phyloP scores from a whole-genome alignment of 2,113 vertebrate species.

The Myocastor coypus region DNA sequence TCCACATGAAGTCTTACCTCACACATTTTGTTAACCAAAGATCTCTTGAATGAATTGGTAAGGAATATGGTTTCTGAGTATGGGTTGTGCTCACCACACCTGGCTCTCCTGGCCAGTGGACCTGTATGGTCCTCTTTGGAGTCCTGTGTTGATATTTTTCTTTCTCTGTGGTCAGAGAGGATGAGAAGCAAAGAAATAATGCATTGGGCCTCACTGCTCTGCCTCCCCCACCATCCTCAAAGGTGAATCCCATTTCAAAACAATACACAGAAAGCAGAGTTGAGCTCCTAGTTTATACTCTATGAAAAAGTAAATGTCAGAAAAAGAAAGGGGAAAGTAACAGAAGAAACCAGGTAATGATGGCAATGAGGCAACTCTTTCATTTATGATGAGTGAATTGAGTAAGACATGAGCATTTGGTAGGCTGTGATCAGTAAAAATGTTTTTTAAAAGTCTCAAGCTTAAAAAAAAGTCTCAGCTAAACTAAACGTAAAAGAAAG shows the following conservation, averaged over 20 bases:
- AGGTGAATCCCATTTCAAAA: constrained; percentile 22
- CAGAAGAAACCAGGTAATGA: not conserved
- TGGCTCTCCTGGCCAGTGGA: not conserved
- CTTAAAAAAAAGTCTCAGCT: constrained; percentile 70
- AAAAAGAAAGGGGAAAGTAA: not conserved
- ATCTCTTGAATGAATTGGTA: constrained; percentile 70
- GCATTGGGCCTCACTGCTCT: fast-evolving
- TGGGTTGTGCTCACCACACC: not conserved
- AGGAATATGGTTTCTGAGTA: constrained; percentile 13
- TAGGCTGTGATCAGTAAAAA: constrained; percentile 58
- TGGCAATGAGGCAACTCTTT: not conserved
- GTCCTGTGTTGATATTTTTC: not conserved
- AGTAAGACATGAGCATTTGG: not conserved
- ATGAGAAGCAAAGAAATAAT: not conserved
- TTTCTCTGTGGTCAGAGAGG: not conserved
- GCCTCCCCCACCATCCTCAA: not conserved
- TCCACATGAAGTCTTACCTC: constrained; percentile 63
- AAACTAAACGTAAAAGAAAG: constrained; percentile 58
- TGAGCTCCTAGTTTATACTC: not conserved
- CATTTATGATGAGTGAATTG: constrained; percentile 7
- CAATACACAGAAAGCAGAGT: not conserved
- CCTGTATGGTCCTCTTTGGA: not conserved
- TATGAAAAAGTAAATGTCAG: not conserved
- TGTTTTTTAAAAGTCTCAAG: constrained; percentile 63
- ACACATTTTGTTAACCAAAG: constrained; percentile 73